Percentiles rank a stretch among this genome's conserved stretches.
Evolutionary conservation across 1,140 invertebrate genomes (phyloP).

Genomic region (Anadara kagoshimensis): DNA sequence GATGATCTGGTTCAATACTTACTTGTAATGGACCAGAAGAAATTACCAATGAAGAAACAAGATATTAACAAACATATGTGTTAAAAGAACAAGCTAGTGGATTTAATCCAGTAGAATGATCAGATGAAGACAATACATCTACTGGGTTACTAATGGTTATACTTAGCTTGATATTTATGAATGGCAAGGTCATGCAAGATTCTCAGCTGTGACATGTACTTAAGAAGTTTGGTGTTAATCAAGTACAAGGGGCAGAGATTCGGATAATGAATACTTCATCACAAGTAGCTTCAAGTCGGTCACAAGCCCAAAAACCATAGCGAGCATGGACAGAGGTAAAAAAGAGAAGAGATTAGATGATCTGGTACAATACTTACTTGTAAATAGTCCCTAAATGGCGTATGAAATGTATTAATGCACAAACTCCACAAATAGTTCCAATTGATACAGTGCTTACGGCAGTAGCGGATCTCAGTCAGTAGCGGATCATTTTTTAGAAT

Average conservation of each 20-base stretch:
- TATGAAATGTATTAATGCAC: no score
- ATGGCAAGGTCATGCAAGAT: slow-evolving; percentile 64
- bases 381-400: no score
- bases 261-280: no score
- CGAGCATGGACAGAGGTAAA: slow-evolving; percentile 26
- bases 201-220: no score
- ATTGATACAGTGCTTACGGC: no score
- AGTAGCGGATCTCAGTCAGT: no score
- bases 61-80: slow-evolving; percentile 46
- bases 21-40: slow-evolving; percentile 57
- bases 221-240: no score
- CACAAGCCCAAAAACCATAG: no score
- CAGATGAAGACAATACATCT: slow-evolving; percentile 62
- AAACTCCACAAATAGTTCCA: no score
- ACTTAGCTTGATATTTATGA: slow-evolving; percentile 71
- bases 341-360: slow-evolving; percentile 51
- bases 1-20: slow-evolving; percentile 64
- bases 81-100: slow-evolving; percentile 62
- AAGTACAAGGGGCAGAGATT: no score
- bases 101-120: slow-evolving; percentile 39
- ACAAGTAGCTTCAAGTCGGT: no score
- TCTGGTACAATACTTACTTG: slow-evolving; percentile 62
- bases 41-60: background rate
- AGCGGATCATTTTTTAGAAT: no score
- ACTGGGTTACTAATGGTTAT: slow-evolving; percentile 66